Conservation (phyloP, 2,113 vertebrate species). For the Chlamydotis undulata region DNA sequence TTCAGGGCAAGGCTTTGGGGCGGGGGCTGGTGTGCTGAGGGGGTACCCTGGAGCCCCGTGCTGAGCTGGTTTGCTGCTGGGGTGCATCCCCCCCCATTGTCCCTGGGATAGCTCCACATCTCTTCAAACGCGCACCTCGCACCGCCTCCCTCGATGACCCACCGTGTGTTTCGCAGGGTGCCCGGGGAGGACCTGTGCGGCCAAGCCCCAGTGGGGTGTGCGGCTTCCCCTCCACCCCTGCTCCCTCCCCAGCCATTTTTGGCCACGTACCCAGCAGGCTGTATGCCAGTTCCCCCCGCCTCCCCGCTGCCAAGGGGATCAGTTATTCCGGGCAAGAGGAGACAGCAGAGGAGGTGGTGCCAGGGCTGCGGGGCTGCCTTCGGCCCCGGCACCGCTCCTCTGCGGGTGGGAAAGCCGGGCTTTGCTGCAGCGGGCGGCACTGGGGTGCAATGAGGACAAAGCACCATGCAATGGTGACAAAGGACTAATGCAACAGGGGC, state of each 20-base stretch:
- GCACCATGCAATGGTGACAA: too few relatives aligned
- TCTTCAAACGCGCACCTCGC: not conserved
- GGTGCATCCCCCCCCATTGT: too few relatives aligned
- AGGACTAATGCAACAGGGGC: not conserved
- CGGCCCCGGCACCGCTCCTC: accelerated
- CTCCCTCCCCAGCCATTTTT: not conserved
- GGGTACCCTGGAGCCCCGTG: accelerated
- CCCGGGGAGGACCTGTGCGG: not conserved
- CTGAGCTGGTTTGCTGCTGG: not conserved
- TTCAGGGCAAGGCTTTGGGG: not conserved
- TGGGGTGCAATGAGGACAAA: too few relatives aligned
- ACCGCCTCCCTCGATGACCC: accelerated
- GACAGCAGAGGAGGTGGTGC: not conserved
- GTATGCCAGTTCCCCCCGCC: not conserved
- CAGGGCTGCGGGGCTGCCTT: not conserved
- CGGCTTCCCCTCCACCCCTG: accelerated
- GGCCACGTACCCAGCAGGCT: not conserved
- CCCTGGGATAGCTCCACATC: not conserved
- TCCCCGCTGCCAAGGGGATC: accelerated
- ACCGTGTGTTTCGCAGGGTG: accelerated
- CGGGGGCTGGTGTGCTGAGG: not conserved
- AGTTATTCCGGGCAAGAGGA: not conserved
- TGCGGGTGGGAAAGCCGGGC: accelerated
- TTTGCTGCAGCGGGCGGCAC: not conserved
- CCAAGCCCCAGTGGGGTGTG: not conserved